Percentiles rank a stretch among this genome's conserved stretches.
Conservation (phyloP, 92 coral and sea anemone species). For the Porites evermanni region DNA sequence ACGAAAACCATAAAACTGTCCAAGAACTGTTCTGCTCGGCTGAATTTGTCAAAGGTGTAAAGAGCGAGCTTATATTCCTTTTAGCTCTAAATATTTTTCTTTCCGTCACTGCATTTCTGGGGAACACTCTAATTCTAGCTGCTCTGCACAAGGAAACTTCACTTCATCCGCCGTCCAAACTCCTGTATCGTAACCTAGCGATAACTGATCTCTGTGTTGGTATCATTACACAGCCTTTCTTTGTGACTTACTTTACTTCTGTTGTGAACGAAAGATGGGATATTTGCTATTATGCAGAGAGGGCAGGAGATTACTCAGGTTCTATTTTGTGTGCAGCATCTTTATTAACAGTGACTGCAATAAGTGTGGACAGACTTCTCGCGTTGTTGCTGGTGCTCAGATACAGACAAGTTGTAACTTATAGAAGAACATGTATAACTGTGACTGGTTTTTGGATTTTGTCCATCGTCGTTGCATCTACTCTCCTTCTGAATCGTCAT, state of each 20-base stretch:
- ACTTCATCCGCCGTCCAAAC: conserved; percentile 42
- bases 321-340: background rate
- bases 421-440: background rate
- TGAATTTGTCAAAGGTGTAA: too few relatives aligned
- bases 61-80: too few relatives aligned
- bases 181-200: conserved; percentile 21
- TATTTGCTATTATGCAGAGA: background rate
- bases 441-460: too few relatives aligned
- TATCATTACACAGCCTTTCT: background rate
- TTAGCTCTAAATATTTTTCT: too few relatives aligned
- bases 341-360: background rate
- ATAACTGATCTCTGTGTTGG: conserved; percentile 35
- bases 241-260: background rate
- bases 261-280: background rate
- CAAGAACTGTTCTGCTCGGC: too few relatives aligned
- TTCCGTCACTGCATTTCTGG: too few relatives aligned
- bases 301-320: accelerated
- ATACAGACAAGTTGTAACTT: conserved; percentile 25
- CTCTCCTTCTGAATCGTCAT: too few relatives aligned
- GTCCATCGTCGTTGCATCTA: too few relatives aligned
- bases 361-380: conserved; percentile 34
- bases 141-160: background rate
- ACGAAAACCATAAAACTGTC: too few relatives aligned
- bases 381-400: conserved; percentile 8
- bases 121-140: too few relatives aligned